phyloP scores from a whole-genome alignment of 2,888 invertebrate genomes.

The Andrena bucephala region DNA sequence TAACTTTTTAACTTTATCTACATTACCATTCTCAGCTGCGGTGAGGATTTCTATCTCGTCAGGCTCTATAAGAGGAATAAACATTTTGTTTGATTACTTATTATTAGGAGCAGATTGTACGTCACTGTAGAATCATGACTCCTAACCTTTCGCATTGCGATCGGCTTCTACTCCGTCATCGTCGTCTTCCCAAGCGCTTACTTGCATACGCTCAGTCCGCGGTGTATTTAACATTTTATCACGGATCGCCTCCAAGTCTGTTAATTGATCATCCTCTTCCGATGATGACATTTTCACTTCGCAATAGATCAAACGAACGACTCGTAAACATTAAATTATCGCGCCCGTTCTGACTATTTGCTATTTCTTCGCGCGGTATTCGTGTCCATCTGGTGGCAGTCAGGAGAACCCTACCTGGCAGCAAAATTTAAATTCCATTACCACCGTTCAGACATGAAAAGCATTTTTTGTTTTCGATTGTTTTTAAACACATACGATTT shows the following conservation, averaged over 20 bases:
- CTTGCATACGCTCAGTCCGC: constrained; percentile 85
- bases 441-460: neutral
- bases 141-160: constrained; percentile 90
- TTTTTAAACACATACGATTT: constrained; percentile 5
- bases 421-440: constrained; percentile 6
- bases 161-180: constrained; percentile 90
- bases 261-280: constrained; percentile 80
- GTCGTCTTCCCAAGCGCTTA: constrained; percentile 94
- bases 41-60: constrained; percentile 89
- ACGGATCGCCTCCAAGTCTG: constrained; percentile 78
- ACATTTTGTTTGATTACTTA: neutral
- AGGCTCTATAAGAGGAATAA: constrained; percentile 86
- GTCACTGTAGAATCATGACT: neutral
- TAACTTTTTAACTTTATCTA: constrained; percentile 88
- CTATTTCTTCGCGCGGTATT: neutral
- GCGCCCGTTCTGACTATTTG: neutral
- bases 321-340: neutral
- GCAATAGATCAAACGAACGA: neutral
- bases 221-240: constrained; percentile 78
- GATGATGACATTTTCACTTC: constrained; percentile 75
- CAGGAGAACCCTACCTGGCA: neutral
- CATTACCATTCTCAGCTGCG: constrained; percentile 92
- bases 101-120: neutral
- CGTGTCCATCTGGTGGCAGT: constrained; percentile 12
- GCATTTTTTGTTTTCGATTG: constrained; percentile 20